Evolutionary conservation across 2,113 vertebrate genomes (phyloP).

Genomic region (Pseudorasbora parva): DNA sequence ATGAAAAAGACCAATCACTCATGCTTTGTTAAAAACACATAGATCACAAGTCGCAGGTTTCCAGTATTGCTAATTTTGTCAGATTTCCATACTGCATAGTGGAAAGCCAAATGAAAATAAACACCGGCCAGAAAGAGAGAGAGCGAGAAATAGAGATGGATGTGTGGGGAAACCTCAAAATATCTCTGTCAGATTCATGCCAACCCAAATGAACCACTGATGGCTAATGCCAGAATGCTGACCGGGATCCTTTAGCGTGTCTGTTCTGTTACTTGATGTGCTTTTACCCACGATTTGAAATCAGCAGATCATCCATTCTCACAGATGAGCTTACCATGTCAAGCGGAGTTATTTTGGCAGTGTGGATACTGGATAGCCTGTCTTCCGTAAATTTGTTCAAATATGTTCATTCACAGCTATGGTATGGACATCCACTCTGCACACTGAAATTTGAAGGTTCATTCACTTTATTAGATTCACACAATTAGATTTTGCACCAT

Average conservation of each 20-base stretch:
- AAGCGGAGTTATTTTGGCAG: not conserved
- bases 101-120: constrained; percentile 54
- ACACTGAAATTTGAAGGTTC: not conserved
- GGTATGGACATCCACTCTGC: not conserved
- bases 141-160: constrained; percentile 51
- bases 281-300: constrained; percentile 37
- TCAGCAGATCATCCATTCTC: not conserved
- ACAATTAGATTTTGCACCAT: not conserved
- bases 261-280: constrained; percentile 22
- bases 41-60: constrained; percentile 1
- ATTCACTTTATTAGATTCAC: no score
- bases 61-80: constrained; percentile 35
- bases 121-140: constrained; percentile 33
- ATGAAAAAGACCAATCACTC: not conserved
- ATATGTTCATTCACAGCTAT: constrained; percentile 17
- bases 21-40: constrained; percentile 20
- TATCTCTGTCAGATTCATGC: constrained; percentile 26
- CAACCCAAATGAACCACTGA: constrained; percentile 45
- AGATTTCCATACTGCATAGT: constrained; percentile 42
- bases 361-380: not conserved
- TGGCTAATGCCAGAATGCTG: constrained; percentile 6
- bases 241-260: constrained; percentile 2
- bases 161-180: constrained; percentile 43
- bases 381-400: constrained; percentile 28
- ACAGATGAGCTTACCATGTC: not conserved